phyloP scores from a whole-genome alignment of 1,140 invertebrate species.

The Olivierus martensii region DNA sequence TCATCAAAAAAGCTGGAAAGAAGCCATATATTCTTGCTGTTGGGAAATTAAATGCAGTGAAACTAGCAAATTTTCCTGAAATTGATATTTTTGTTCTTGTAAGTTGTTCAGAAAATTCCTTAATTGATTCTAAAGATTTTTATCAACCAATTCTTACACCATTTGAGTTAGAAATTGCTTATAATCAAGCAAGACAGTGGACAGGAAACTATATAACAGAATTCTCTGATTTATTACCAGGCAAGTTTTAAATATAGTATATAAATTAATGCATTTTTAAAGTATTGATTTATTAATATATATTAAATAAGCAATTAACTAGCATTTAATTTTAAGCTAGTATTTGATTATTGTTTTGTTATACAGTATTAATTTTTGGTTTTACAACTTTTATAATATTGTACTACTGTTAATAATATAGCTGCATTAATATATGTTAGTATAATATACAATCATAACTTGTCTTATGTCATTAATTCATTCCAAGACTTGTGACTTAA shows the following conservation, averaged over 20 bases:
- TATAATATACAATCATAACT: too few species aligned
- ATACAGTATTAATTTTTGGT: too few species aligned
- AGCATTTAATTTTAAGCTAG: too few species aligned
- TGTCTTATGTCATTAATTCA: too few species aligned
- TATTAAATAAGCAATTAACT: not conserved
- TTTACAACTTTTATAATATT: too few species aligned
- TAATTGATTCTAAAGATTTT: slow-evolving; percentile 71
- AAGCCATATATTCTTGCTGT: slow-evolving; percentile 82
- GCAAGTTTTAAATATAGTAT: slow-evolving; percentile 23
- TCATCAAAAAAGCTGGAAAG: slow-evolving; percentile 57
- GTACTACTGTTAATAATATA: too few species aligned
- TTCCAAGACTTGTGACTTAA: too few species aligned
- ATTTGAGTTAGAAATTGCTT: slow-evolving; percentile 80
- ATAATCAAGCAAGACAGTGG: slow-evolving; percentile 45
- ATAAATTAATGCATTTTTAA: not conserved
- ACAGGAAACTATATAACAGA: slow-evolving; percentile 52
- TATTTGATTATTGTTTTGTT: too few species aligned
- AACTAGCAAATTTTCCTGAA: slow-evolving; percentile 86
- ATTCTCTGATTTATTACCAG: slow-evolving; percentile 57
- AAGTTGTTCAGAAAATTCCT: slow-evolving; percentile 68
- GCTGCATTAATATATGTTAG: too few species aligned
- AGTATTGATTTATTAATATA: not conserved
- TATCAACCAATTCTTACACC: slow-evolving; percentile 81
- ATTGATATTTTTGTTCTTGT: slow-evolving; percentile 83
- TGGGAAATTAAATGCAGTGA: slow-evolving; percentile 80